phyloP scores from a whole-genome alignment of 2,888 invertebrate genomes.

The Lypha dubia region DNA sequence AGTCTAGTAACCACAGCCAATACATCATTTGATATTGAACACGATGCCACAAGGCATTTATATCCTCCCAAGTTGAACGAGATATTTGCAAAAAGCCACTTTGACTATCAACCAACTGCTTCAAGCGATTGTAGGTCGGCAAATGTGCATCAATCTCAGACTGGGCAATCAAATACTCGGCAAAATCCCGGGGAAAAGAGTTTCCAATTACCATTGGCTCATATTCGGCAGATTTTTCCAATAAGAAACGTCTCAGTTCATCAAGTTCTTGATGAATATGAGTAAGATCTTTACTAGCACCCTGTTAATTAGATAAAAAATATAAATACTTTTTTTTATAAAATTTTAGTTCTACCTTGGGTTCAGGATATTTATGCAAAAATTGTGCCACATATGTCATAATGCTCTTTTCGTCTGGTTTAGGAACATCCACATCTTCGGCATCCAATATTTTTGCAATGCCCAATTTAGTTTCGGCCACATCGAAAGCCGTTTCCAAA shows the following conservation, averaged over 20 bases:
- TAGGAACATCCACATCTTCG: conserved; percentile 97
- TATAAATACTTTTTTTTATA: too few species aligned
- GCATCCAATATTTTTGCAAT: conserved; percentile 96
- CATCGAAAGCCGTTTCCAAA: conserved; percentile 95
- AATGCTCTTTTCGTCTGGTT: conserved; percentile 98
- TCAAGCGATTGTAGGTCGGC: conserved; percentile 89
- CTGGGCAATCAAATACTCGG: conserved; percentile 91
- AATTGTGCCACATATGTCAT: conserved; percentile 99
- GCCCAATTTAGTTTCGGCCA: conserved; percentile 95
- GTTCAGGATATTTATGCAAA: conserved; percentile 96
- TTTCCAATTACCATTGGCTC: conserved; percentile 90
- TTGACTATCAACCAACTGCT: conserved; percentile 91
- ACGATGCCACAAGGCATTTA: conserved; percentile 91
- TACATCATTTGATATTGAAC: conserved; percentile 90
- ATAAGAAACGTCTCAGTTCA: conserved; percentile 91
- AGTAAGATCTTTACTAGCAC: conserved; percentile 89
- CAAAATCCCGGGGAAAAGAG: conserved; percentile 90
- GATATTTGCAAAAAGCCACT: conserved; percentile 91
- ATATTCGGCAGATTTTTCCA: conserved; percentile 89
- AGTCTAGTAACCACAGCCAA: conserved; percentile 96
- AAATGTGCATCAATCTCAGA: conserved; percentile 87
- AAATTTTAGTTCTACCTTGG: conserved; percentile 85
- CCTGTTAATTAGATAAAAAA: conserved; percentile 80
- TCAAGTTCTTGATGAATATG: conserved; percentile 92
- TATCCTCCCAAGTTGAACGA: conserved; percentile 92